Conservation (phyloP, 2,888 invertebrate genomes). For the Tenthredo notha region DNA sequence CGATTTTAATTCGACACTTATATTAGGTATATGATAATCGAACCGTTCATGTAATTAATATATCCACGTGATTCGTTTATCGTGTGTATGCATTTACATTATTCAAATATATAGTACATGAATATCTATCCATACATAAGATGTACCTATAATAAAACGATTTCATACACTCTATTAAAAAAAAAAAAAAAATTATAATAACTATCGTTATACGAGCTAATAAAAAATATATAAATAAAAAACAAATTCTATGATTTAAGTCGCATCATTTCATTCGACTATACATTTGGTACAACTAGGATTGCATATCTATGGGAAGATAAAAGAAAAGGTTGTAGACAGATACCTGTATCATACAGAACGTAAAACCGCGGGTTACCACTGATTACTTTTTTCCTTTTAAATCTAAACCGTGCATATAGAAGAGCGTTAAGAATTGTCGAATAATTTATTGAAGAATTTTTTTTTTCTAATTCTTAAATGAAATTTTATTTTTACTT, state of each 20-base stretch:
- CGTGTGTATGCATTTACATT: not conserved
- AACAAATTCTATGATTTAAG: not conserved
- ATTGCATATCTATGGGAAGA: not conserved
- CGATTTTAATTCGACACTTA: not conserved
- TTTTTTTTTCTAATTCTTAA: no score
- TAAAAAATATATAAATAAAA: not conserved
- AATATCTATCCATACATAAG: not conserved
- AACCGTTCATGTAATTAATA: slow-evolving; percentile 6
- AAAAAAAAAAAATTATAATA: no score
- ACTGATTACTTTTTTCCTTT: not conserved
- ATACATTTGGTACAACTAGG: not conserved
- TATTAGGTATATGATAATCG: not conserved
- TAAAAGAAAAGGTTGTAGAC: not conserved
- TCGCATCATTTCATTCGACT: not conserved
- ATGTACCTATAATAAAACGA: not conserved
- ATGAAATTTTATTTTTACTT: not conserved
- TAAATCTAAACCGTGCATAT: not conserved
- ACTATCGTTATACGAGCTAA: no score
- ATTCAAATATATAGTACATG: not conserved
- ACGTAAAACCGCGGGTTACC: slow-evolving; percentile 30
- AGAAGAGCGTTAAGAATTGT: not conserved
- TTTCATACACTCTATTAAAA: not conserved
- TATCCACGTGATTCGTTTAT: not conserved
- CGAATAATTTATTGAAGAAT: no score
- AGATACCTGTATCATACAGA: not conserved